A percentile compares a stretch with the other conserved stretches of the same genome.
These are phyloP conservation scores for Callithrix jacchus DNA, from an alignment of 2,113 vertebrate species.

Conservation along the genomic window DNA sequence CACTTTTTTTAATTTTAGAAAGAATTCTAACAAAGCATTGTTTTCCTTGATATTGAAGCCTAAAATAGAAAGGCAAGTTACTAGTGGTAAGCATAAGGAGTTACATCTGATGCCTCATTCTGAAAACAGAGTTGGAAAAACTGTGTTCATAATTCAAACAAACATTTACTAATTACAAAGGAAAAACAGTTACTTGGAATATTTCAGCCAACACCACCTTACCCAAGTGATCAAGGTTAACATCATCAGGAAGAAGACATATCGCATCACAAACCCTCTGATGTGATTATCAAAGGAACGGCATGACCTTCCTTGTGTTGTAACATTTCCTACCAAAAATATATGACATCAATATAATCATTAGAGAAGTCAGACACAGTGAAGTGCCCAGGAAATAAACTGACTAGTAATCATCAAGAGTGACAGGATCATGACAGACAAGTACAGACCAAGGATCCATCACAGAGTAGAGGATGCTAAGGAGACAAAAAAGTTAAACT, in stretches of 20 bases:
- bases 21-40: neutral
- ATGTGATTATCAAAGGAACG: neutral
- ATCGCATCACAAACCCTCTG: neutral
- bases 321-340: neutral
- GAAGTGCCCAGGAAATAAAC: neutral
- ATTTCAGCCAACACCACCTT: neutral
- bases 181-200: neutral
- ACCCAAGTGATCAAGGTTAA: neutral
- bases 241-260: neutral
- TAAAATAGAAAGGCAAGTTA: slow-evolving; percentile 18
- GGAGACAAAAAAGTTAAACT: neutral
- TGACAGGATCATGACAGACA: neutral
- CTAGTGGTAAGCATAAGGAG: neutral
- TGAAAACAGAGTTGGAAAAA: slow-evolving; percentile 8
- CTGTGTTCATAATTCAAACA: slow-evolving; percentile 43
- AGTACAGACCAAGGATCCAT: neutral
- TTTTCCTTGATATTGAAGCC: neutral
- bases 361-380: slow-evolving; percentile 13
- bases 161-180: neutral
- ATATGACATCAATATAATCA: neutral
- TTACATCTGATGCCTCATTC: neutral
- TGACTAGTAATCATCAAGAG: neutral
- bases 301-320: neutral
- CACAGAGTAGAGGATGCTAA: neutral
- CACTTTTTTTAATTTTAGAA: neutral